Evolutionary conservation across 2,888 invertebrate species (phyloP).

Genomic region (Gonocerus acuteangulatus): DNA sequence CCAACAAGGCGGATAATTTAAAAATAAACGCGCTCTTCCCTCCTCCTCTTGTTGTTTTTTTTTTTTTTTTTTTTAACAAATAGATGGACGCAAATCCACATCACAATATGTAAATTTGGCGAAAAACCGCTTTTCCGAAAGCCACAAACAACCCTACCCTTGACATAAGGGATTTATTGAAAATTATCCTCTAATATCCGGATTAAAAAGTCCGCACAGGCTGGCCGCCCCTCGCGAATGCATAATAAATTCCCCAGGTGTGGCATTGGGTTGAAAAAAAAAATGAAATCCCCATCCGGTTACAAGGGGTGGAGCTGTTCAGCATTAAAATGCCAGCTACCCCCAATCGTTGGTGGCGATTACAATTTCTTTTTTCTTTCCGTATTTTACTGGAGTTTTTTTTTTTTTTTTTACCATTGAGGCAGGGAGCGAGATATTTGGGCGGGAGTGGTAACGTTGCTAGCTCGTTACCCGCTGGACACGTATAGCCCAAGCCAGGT

Average conservation of each 20-base stretch:
- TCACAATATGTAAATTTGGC: slow-evolving; percentile 13
- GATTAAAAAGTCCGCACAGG: slow-evolving; percentile 18
- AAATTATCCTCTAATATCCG: slow-evolving; percentile 24
- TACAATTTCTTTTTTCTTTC: too few species aligned
- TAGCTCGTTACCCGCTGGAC: too few species aligned
- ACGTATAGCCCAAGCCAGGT: too few species aligned
- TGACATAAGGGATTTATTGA: slow-evolving; percentile 13
- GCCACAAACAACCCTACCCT: background rate
- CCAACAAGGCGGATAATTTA: background rate
- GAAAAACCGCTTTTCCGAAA: background rate
- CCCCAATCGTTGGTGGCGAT: background rate
- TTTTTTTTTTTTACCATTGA: too few species aligned
- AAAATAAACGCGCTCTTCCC: slow-evolving; percentile 2
- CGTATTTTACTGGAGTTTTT: too few species aligned
- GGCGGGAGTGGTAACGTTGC: too few species aligned
- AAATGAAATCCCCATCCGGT: background rate
- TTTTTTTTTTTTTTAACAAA: slow-evolving; percentile 2
- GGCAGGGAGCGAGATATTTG: too few species aligned
- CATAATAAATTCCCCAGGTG: slow-evolving; percentile 21
- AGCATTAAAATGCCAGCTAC: background rate
- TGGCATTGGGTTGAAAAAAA: background rate
- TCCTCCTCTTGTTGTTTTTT: background rate
- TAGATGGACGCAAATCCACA: slow-evolving; percentile 3
- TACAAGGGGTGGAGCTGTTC: background rate
- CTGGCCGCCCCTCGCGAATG: slow-evolving; percentile 15